Base-by-base conservation (phyloP, 2,888 invertebrate genomes). In the Chaitophorus viminalis region DNA sequence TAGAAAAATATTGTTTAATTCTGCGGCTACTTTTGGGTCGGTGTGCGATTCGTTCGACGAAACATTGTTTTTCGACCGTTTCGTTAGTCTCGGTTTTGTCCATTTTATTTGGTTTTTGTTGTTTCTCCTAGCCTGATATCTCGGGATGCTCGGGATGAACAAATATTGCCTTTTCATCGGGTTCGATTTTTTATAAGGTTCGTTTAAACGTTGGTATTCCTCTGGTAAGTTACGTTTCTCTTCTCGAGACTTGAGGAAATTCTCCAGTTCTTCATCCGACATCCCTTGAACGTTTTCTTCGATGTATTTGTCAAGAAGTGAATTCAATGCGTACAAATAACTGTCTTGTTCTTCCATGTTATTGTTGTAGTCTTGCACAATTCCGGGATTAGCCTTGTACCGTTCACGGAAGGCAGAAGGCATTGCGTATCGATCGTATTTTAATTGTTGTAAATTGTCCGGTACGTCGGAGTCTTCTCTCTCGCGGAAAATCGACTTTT, bases 21-120 rank as follows among this genome's bases (percentile, higher is more conserved):
- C 95, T 91, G 94, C 93, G 52, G 94, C 93, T 21, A 95, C 94
- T 91, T 94, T 94, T 3, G 95, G 95, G 90, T 95, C 95, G 1
- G 95, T 95, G 77, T 89, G 89, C 52, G 81, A 54, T 74, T 74
- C 81, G n/a, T 79, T 87, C 21, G 31, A 46, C 6, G 39, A 29
- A 6, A 81, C 17, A 65, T 87, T 81, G 65, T 81, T 81, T 39
- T 87, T 87, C 11, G 87, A 87, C 5, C 87, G 81, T 29, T 87
- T 87, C 74, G 60, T 87, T 65, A 87, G 60, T 60, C 87, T 81
- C n/a, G 87, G 87, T 25, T 86, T 86, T 29, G 60, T 39, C 87
- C 87, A 87, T 46, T 33, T 72, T 18, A 33, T 81, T n/a, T 65
- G 72, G 6, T 81, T 31, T 31, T 46, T 87, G 6, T 85, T 33